These are phyloP conservation scores for Oncopodura yosiiana DNA, from an alignment of 1,140 invertebrate species.

Conservation along the genomic window DNA sequence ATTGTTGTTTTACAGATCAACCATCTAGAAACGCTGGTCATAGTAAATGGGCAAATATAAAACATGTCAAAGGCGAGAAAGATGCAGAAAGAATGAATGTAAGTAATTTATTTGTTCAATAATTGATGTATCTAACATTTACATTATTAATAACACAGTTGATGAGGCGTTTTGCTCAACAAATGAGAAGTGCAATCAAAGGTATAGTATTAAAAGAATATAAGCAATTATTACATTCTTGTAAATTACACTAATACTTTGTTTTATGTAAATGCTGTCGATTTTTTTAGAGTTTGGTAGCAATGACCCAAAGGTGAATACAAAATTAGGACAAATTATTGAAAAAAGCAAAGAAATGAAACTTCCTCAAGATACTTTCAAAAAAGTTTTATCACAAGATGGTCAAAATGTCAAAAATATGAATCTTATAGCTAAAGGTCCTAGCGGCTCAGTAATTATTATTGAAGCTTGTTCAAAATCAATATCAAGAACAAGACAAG, in stretches of 20 bases:
- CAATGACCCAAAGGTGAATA: constrained; percentile 23
- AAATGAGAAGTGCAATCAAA: constrained; percentile 18
- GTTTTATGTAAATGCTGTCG: too few species aligned
- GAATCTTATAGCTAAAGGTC: constrained; percentile 12
- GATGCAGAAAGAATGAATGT: constrained; percentile 36
- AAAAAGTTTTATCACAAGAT: constrained; percentile 4
- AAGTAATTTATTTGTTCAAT: constrained; percentile 24
- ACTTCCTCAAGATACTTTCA: constrained; percentile 15
- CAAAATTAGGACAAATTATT: constrained; percentile 17
- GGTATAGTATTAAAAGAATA: background rate
- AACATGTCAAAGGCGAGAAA: constrained; percentile 39
- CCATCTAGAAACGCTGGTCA: constrained; percentile 37
- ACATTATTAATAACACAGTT: too few species aligned
- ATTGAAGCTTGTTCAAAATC: constrained; percentile 9
- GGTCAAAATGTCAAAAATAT: constrained; percentile 1
- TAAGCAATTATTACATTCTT: background rate
- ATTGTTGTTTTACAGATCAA: constrained; percentile 2
- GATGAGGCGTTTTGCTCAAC: too few species aligned
- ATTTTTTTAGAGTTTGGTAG: constrained; percentile 14
- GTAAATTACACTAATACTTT: too few species aligned
- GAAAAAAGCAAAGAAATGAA: constrained; percentile 10
- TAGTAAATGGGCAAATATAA: constrained; percentile 43
- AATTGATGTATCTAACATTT: too few species aligned
- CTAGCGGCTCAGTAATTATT: constrained; percentile 15
- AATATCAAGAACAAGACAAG: constrained; percentile 12